phyloP scores from a whole-genome alignment of 1,140 invertebrate genomes.

The Medauroidea extradentata region DNA sequence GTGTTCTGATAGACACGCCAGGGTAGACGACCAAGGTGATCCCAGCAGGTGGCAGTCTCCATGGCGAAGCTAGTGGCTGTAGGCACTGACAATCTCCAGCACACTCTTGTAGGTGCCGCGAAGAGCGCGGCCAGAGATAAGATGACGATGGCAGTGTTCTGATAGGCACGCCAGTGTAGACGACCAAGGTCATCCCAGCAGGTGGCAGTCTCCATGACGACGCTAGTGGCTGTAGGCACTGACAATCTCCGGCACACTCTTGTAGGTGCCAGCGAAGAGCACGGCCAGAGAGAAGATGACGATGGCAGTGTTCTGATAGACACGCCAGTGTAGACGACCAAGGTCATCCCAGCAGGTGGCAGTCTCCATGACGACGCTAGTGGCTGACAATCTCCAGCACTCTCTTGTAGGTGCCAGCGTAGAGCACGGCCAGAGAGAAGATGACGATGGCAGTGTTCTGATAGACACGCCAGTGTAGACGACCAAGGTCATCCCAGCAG shows the following conservation, averaged over 20 bases:
- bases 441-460: slow-evolving; percentile 60
- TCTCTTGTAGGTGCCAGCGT: slow-evolving; percentile 61
- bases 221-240: too few relatives aligned
- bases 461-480: slow-evolving; percentile 54
- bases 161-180: slow-evolving; percentile 57
- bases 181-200: slow-evolving; percentile 50
- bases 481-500: too few relatives aligned
- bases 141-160: slow-evolving; percentile 57
- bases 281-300: slow-evolving; percentile 56
- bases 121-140: slow-evolving; percentile 59
- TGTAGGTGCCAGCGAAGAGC: slow-evolving; percentile 59
- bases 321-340: slow-evolving; percentile 55
- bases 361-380: slow-evolving; percentile 57
- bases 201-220: slow-evolving; percentile 49
- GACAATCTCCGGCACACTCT: slow-evolving; percentile 57
- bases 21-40: slow-evolving; percentile 51
- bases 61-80: too few relatives aligned
- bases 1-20: slow-evolving; percentile 64
- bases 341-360: slow-evolving; percentile 42
- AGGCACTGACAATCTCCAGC: slow-evolving; percentile 57
- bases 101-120: slow-evolving; percentile 61
- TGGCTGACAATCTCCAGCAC: slow-evolving; percentile 60
- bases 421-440: slow-evolving; percentile 57
- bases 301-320: slow-evolving; percentile 61
- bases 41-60: slow-evolving; percentile 43